Evolutionary conservation across 1,140 invertebrate species (phyloP).

Genomic region (Euschistus heros): DNA sequence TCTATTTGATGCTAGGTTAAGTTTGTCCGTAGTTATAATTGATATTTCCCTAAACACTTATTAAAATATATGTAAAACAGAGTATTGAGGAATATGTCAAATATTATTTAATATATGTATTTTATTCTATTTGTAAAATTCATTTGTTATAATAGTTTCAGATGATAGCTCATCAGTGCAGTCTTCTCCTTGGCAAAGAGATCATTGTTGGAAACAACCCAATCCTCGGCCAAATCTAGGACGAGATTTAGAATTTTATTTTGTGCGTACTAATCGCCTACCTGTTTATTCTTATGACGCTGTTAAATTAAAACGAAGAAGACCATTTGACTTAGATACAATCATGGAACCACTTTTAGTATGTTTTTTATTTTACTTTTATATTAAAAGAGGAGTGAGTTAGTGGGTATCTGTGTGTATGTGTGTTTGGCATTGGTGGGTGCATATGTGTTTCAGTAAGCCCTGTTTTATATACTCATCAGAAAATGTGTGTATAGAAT

Average conservation of each 20-base stretch:
- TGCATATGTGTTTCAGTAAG: too few relatives aligned
- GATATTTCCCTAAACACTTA: too few relatives aligned
- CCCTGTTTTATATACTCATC: too few relatives aligned
- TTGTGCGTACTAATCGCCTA: slow-evolving; percentile 42
- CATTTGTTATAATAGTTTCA: slow-evolving; percentile 47
- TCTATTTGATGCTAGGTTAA: too few relatives aligned
- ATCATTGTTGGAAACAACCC: slow-evolving; percentile 76
- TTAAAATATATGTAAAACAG: too few relatives aligned
- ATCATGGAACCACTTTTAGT: background rate
- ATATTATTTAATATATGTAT: background rate
- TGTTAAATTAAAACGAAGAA: slow-evolving; percentile 43
- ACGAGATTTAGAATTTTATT: slow-evolving; percentile 60
- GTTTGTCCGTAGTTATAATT: too few relatives aligned
- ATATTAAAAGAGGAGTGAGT: too few relatives aligned
- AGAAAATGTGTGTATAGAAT: too few relatives aligned
- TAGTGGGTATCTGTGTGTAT: too few relatives aligned
- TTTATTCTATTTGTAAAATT: slow-evolving; percentile 5
- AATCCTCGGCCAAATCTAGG: slow-evolving; percentile 58
- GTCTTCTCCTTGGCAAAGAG: slow-evolving; percentile 76
- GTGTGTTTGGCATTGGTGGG: too few relatives aligned
- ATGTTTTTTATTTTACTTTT: background rate
- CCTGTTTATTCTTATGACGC: slow-evolving; percentile 19
- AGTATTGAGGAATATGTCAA: background rate
- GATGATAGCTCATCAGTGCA: slow-evolving; percentile 81
- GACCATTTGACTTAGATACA: slow-evolving; percentile 39